Conservation (phyloP, 2,113 vertebrate genomes). For the Morone chrysops region DNA sequence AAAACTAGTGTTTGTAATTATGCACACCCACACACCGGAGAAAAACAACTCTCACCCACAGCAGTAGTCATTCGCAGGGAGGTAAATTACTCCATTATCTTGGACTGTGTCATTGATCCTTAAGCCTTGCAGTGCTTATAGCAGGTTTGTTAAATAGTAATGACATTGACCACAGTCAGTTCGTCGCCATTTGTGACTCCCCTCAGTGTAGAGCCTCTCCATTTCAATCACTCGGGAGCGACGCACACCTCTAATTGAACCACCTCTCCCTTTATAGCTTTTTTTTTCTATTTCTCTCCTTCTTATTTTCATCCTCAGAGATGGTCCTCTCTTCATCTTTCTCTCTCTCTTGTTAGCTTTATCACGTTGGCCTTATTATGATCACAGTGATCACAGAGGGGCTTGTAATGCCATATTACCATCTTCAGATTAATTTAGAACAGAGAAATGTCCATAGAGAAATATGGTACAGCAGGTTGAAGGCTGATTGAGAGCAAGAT, state of each 20-base stretch:
- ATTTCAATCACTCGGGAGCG: conserved; percentile 49
- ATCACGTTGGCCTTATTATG: background rate
- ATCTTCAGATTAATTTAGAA: background rate
- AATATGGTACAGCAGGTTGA: conserved; percentile 2
- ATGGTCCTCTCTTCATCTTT: background rate
- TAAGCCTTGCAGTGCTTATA: conserved; percentile 38
- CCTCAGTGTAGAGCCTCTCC: conserved; percentile 36
- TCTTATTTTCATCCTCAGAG: background rate
- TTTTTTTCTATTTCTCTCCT: background rate
- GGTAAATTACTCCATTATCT: conserved; percentile 70
- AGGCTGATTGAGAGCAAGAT: conserved; percentile 49
- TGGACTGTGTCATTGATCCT: conserved; percentile 61
- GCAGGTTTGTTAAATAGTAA: conserved; percentile 71
- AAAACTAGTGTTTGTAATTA: conserved; percentile 58
- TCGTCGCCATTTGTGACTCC: conserved; percentile 55
- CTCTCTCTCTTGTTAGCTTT: background rate
- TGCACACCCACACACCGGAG: conserved; percentile 55
- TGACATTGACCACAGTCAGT: conserved; percentile 53
- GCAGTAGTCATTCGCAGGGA: conserved; percentile 49
- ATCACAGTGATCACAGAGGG: background rate
- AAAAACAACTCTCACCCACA: conserved; percentile 25
- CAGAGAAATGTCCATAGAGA: conserved; percentile 9
- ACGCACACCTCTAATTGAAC: conserved; percentile 42
- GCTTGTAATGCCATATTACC: background rate
- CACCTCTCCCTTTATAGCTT: background rate